A percentile compares a stretch with the other conserved stretches of the same genome.
Conservation (phyloP, 2,797 vertebrate species). For the Crypturellus tataupa region DNA sequence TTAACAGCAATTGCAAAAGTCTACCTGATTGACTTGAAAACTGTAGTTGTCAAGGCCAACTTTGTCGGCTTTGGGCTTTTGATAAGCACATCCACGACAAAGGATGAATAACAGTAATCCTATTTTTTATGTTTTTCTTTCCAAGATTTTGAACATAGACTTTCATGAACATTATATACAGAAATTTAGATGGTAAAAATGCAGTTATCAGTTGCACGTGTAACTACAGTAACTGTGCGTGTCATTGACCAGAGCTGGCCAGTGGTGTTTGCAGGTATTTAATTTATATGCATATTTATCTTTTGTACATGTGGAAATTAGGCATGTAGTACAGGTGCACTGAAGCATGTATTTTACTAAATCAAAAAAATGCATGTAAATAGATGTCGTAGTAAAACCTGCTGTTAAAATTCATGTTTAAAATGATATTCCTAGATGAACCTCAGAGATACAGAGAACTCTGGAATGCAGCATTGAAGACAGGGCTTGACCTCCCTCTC, state of each 20-base stretch:
- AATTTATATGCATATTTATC: slow-evolving; percentile 7
- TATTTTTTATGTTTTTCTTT: neutral
- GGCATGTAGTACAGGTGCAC: neutral
- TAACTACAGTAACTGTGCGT: neutral
- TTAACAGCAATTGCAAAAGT: slow-evolving; percentile 42
- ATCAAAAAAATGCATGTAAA: slow-evolving; percentile 35
- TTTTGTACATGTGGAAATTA: slow-evolving; percentile 18
- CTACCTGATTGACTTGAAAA: neutral
- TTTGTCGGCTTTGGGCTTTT: neutral
- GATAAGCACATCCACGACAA: neutral
- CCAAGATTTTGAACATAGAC: neutral
- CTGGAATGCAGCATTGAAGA: neutral
- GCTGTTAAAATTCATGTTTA: neutral
- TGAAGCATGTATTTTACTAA: neutral
- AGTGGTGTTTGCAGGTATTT: neutral
- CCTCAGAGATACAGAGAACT: neutral
- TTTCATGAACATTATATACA: neutral
- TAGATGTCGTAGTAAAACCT: slow-evolving; percentile 24
- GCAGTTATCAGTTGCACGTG: neutral
- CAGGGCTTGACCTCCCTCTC: neutral
- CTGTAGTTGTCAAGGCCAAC: neutral
- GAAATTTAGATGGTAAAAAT: neutral
- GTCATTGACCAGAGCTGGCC: neutral
- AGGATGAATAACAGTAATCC: neutral
- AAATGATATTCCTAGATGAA: slow-evolving; percentile 28